Conservation (phyloP, 2,113 vertebrate genomes). For the Pelecanoides urinatrix region DNA sequence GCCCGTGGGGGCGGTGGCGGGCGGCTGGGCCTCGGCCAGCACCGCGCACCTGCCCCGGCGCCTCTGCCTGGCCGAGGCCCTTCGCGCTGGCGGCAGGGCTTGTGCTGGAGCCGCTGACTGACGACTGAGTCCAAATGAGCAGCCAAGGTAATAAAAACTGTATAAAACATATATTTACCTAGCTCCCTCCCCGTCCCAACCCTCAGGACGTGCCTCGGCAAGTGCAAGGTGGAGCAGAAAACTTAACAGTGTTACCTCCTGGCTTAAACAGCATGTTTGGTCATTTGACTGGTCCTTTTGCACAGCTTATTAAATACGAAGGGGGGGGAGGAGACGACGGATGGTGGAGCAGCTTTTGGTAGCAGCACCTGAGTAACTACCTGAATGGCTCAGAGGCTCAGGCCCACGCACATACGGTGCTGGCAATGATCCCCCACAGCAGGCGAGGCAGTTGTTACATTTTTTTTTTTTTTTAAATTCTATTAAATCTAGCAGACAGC, state of each 20-base stretch:
- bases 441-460: background rate
- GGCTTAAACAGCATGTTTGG: accelerated
- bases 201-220: accelerated
- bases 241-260: background rate
- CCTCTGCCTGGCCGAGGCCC: too few species aligned
- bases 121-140: too few species aligned
- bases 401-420: accelerated
- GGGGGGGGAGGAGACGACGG: background rate
- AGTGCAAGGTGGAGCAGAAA: too few species aligned
- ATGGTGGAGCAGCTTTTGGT: background rate
- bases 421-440: background rate
- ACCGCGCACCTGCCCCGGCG: accelerated
- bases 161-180: background rate
- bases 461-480: background rate
- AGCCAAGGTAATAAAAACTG: background rate
- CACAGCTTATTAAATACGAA: accelerated
- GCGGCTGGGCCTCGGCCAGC: background rate
- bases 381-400: background rate
- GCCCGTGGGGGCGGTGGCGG: background rate
- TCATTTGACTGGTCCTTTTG: accelerated
- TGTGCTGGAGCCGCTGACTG: background rate
- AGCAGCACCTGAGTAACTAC: background rate
- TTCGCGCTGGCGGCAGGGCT: background rate
- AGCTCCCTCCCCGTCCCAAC: too few species aligned
- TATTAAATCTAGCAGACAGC: background rate